Base-by-base conservation (phyloP, 2,888 invertebrate species). In the Stramonita haemastoma region DNA sequence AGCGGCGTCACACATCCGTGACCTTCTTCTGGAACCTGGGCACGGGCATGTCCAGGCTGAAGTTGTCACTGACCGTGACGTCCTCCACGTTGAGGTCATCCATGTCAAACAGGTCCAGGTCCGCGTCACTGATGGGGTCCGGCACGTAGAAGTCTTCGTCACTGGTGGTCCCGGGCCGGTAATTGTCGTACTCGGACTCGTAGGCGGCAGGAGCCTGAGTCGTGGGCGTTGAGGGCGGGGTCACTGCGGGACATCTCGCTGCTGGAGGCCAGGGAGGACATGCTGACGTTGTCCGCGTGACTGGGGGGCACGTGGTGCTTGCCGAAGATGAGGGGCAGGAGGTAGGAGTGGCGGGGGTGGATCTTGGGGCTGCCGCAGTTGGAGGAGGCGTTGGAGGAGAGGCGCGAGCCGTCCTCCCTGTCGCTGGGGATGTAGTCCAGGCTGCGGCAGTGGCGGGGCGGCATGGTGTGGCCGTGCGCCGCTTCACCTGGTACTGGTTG, bases 141-240 rank as follows among this genome's bases (percentile, higher is more conserved):
- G 94, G 94, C 34, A 95, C 93, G 92, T 96, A 96, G 90, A 95
- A 95, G 88, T 96, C 96, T 83, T 96, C 96, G 91, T 96, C 96
- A 91, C 96, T 96, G 60, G 94, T 93, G 94, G 96, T 94, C 6
- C 96, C 96, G 2, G 97, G 96, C 91, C 97, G 96, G 93, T 97
- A 97, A 94, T 97, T 97, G 95, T 97, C 97, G 94, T 97, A 97
- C 94, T 97, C 97, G 11, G 97, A 97, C 95, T 98, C 98, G 96
- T 98, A 98, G 93, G 98, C 97, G 88, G 94, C 93, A n/a, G 19
- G 96, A 95, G 4, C 95, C 93, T 0, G 94, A 94, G 90, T 95
- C 95, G 56, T 89, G 89, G 70, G 94, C 92, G 91, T 95, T 95
- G n/a, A 95, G 90, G 22, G 94, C 94, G 1, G 95, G 94, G 90